Evolutionary conservation across 2,797 vertebrate species (phyloP), one percentile per base, ranked within the genome.

Genomic region (Arrhamphus sclerolepis): DNA sequence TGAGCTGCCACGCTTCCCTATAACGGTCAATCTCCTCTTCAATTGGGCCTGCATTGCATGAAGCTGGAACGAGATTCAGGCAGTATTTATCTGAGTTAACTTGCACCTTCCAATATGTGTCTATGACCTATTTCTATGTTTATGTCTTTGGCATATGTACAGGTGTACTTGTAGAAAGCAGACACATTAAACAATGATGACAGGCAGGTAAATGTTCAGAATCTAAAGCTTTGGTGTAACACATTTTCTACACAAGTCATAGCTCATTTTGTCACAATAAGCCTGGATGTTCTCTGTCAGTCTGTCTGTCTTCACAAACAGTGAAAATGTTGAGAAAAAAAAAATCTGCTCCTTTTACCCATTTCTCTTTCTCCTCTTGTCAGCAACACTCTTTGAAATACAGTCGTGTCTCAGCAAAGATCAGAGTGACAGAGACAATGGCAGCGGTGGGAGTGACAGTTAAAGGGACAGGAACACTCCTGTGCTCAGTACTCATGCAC

Each of bases 21-120:
- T 79, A 84, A 90, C 60, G 82, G 78, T 77, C 84, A 89, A 88
- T 90, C 83, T 87, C 83, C 73, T 69, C 82, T 69, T 71, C 82
- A 82, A 86, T 88, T 86, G 83, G 75, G 75, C 83, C 78, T 87
- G 82, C 87, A 87, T 83, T 69, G 65, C 72, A 72, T 46, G 64
- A 76, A 72, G 87, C 81, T 78, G 79, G 70, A 85, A 77, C 75
- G 78, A 80, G 66, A 86, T 58, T 73, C 70, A 70, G 54, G 62
- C 71, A 71, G 62, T 39, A 70, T 83, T 73, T 79, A 55, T 76
- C 48, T 46, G 40, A 57, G 46, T 73, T 46, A 18, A 43, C 63
- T 70, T 69, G 63, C 46, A 44, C 53, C 39, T 26, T 10, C 53
- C 42, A 40, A 4, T 41, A 40, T 56, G 29, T 54, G 38, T 48